Percentiles rank a stretch among this genome's conserved stretches.
These are phyloP conservation scores for Sebastes cheni DNA, from an alignment of 2,797 vertebrate genomes.

Conservation along the genomic window DNA sequence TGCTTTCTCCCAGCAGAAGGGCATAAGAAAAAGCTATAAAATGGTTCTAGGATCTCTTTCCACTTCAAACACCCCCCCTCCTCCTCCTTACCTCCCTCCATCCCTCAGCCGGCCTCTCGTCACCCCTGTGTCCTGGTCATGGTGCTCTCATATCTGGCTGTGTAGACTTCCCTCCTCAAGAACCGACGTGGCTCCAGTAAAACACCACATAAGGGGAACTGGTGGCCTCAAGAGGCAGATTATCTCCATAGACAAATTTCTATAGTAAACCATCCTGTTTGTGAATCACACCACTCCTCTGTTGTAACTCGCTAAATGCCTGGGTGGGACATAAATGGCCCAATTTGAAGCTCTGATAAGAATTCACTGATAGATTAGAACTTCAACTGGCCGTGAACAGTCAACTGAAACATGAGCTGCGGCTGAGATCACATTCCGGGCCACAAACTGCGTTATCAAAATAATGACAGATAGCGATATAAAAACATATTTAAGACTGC, in stretches of 20 bases:
- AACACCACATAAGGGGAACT: conserved; percentile 50
- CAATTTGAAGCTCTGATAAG: conserved; percentile 50
- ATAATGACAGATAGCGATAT: not conserved
- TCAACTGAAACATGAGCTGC: conserved; percentile 12
- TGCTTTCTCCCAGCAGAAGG: conserved; percentile 65
- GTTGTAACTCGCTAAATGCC: conserved; percentile 33
- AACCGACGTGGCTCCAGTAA: conserved; percentile 50
- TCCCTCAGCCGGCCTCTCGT: conserved; percentile 41
- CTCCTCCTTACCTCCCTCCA: conserved; percentile 21
- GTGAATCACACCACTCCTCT: conserved; percentile 41
- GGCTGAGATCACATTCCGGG: conserved; percentile 2
- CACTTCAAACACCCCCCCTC: conserved; percentile 56
- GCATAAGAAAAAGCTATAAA: conserved; percentile 79
- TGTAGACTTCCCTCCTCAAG: conserved; percentile 36
- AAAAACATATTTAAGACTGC: not conserved
- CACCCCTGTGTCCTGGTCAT: conserved; percentile 59
- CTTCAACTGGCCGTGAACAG: conserved; percentile 2
- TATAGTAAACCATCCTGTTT: conserved; percentile 23
- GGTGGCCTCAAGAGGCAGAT: conserved; percentile 45
- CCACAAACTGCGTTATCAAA: not conserved
- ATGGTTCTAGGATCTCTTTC: conserved; percentile 70
- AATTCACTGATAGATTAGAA: conserved; percentile 34
- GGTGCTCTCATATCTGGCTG: conserved; percentile 59
- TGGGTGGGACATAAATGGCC: conserved; percentile 44
- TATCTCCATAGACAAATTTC: conserved; percentile 29